Conservation (phyloP, 2,888 invertebrate species). For the Spatulosminthurus flaviceps region DNA sequence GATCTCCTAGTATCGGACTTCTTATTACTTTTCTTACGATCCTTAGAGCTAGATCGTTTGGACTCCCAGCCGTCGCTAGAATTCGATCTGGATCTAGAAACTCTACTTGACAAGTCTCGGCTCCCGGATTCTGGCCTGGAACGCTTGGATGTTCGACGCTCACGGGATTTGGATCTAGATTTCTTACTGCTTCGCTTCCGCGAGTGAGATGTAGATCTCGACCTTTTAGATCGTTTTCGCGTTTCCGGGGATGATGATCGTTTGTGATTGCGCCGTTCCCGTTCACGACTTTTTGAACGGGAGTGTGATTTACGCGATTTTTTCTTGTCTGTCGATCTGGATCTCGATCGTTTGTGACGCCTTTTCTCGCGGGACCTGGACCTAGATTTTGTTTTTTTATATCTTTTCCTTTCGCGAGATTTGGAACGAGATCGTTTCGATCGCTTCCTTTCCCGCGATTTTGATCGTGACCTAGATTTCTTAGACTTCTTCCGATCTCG, state of each 20-base stretch:
- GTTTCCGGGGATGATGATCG: slow-evolving; percentile 6
- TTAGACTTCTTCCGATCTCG: slow-evolving; percentile 39
- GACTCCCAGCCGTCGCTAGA: neutral
- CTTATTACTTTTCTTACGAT: neutral
- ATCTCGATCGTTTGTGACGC: slow-evolving; percentile 8
- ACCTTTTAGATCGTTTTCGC: neutral
- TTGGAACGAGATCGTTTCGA: slow-evolving; percentile 30
- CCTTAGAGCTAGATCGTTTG: neutral
- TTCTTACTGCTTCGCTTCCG: slow-evolving; percentile 35
- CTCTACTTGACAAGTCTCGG: neutral
- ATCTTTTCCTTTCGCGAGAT: slow-evolving; percentile 24
- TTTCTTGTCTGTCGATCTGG: neutral
- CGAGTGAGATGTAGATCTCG: neutral
- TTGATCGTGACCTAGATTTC: slow-evolving; percentile 31
- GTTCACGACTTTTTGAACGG: slow-evolving; percentile 33
- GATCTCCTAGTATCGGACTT: slow-evolving; percentile 14
- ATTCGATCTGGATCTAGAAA: neutral
- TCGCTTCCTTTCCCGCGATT: slow-evolving; percentile 33
- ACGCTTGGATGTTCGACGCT: slow-evolving; percentile 1
- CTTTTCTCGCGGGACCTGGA: slow-evolving; percentile 41
- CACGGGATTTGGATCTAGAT: slow-evolving; percentile 46
- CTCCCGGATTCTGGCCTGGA: neutral
- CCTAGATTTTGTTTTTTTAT: slow-evolving; percentile 41
- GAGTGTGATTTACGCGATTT: slow-evolving; percentile 5
- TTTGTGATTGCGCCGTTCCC: slow-evolving; percentile 24